Evolutionary conservation across 2,888 invertebrate species (phyloP), one percentile per base, ranked within the genome.

Genomic region (Bhutanitis thaidina): DNA sequence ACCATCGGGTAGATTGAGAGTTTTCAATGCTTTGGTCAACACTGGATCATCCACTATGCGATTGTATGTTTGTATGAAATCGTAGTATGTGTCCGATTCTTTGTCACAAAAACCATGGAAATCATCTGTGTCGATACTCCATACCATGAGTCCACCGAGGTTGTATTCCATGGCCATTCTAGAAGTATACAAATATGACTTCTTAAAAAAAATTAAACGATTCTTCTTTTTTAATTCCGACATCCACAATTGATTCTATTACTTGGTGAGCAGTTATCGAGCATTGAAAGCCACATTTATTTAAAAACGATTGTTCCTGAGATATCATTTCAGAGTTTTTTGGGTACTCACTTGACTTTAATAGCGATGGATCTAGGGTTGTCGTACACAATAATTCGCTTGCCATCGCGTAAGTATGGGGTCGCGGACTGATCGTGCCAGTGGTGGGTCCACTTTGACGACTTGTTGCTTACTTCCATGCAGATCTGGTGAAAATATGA

Each of bases 101-200:
- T 78, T 74, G 0, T 60, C 58, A 56, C 96, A 96, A 41, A 90
- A 90, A 0, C 96, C 96, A 15, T 85, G 88, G 74, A 96, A 96
- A 78, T 97, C 97, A 59, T 97, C 97, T 0, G 96, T 97, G 73
- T 97, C 97, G 32, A 96, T 92, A 32, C 96, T 95, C 97, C 97
- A 97, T 4, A 96, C 92, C 96, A 97, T 96, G 0, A 94, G 91
- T 1, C 97, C 97, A 0, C 93, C 95, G 0, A 97, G 78, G 3
- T 90, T 90, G 60, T 92, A 90, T 54, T 91, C 89, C 69, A 93
- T 89, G 0, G 93, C 93, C 69, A 91, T 92, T 69, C 91, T 91
- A 40, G 8, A 52, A 50, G 0, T 95, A 95, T 16, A 25, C 41
- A 43, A 49, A 25, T 9, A 32, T 1, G 1, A n/a, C 2, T 20